Base-by-base conservation (phyloP, 2,113 vertebrate species). In the Cisticola juncidis region DNA sequence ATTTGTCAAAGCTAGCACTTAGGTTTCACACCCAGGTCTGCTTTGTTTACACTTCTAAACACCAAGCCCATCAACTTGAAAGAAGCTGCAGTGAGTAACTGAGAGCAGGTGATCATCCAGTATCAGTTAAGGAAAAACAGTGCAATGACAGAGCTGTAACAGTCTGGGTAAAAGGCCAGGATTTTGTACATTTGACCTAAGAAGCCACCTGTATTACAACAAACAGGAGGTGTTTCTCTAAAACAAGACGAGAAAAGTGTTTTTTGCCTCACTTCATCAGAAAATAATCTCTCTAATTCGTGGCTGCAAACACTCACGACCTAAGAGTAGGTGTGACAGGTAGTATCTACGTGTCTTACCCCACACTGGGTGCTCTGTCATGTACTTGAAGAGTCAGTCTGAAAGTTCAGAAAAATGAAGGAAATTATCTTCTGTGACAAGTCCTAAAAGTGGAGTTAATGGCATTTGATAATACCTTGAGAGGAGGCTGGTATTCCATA, bases 111-210 rank as follows among this genome's bases (percentile, higher is more conserved):
- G 11, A 74, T 78, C 48, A 61, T 62, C 51, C 76, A 36, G 44
- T 62, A 26, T 78, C 82, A 81, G 53, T 86, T 85, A 72, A 33
- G 70, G 87, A 88, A 96, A 96, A 97, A 68, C 90, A 91, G 66
- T 48, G 69, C 65, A 62, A 71, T 89, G 83, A 94, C 50, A 90
- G 92, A 97, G 81, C 92, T 97, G 94, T 96, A 97, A 97, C 88
- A 79, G 21, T 51, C 83, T 62, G 73, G 50, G 82, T 97, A 86
- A 81, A 89, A 96, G 61, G 56, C 94, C 90, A 71, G 90, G 92
- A 88, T 96, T 97, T 97, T 95, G 88, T 54, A 90, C 94, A 16
- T 81, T 91, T 94, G 94, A 96, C 83, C 60, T 90, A 89, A 93
- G 73, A 76, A 87, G 57, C 68, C 72, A 57, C 81, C 92, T 95